These are phyloP conservation scores for Euura saliciscinereae DNA, from an alignment of 1,140 invertebrate species.

Conservation along the genomic window DNA sequence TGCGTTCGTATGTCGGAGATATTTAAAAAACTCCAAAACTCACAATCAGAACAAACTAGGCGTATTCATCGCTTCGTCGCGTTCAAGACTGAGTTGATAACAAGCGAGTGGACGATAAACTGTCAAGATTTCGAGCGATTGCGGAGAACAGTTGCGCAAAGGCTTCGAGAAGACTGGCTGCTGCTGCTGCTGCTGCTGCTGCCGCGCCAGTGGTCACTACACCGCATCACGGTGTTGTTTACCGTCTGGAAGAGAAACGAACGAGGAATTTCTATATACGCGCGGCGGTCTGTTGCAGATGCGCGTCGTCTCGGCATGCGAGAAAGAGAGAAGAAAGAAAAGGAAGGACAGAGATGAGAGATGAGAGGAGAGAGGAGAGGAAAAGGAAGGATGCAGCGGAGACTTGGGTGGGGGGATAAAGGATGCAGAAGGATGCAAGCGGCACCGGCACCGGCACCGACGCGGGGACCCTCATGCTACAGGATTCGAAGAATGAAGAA, in stretches of 20 bases:
- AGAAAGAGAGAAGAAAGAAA: constrained; percentile 23
- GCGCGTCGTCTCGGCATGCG: constrained; percentile 13
- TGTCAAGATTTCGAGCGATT: too few relatives aligned
- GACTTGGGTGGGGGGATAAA: constrained; percentile 1
- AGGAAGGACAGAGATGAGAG: constrained; percentile 12
- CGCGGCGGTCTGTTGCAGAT: constrained; percentile 25
- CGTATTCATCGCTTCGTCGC: too few relatives aligned
- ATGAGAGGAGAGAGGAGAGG: not conserved
- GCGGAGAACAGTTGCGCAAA: too few relatives aligned
- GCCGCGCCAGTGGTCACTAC: too few relatives aligned
- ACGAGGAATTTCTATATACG: constrained; percentile 31
- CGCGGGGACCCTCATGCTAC: constrained; percentile 29
- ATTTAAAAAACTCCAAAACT: too few relatives aligned
- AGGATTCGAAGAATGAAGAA: constrained; percentile 53
- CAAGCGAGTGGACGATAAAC: too few relatives aligned
- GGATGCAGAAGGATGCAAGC: not conserved
- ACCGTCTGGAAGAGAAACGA: constrained; percentile 34
- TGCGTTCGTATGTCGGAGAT: too few relatives aligned
- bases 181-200: too few relatives aligned
- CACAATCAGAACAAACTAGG: too few relatives aligned
- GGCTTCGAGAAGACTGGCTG: too few relatives aligned
- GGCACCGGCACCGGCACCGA: constrained; percentile 18
- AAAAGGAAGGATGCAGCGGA: constrained; percentile 3
- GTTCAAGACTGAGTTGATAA: too few relatives aligned
- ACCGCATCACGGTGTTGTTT: constrained; percentile 36